These are phyloP conservation scores for Trigoniulus corallinus DNA, from an alignment of 1,140 invertebrate species.

Conservation along the genomic window DNA sequence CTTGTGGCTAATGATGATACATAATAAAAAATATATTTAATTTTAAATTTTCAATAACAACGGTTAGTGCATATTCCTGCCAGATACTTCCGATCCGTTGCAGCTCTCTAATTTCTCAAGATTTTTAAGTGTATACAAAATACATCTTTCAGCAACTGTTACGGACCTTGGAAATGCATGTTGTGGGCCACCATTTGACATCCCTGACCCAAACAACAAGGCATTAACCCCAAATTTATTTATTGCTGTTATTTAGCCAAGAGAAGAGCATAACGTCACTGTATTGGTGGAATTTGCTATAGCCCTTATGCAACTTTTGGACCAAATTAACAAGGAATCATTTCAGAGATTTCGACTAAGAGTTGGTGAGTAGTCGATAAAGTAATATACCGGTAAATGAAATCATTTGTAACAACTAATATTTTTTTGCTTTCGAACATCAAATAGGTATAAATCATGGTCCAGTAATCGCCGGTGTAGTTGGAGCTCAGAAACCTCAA, in stretches of 20 bases:
- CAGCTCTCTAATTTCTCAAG: too few species aligned
- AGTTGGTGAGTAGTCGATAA: conserved; percentile 48
- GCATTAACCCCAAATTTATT: not conserved
- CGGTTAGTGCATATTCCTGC: too few species aligned
- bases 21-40: too few species aligned
- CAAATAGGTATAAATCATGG: conserved; percentile 77
- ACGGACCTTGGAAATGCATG: too few species aligned
- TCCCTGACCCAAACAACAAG: too few species aligned
- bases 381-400: conserved; percentile 5
- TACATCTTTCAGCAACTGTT: too few species aligned
- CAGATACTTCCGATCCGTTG: too few species aligned
- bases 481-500: conserved; percentile 91
- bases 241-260: conserved; percentile 18
- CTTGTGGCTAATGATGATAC: too few species aligned
- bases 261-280: conserved; percentile 70
- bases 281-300: conserved; percentile 87
- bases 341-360: conserved; percentile 87
- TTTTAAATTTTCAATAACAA: too few species aligned
- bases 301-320: conserved; percentile 73
- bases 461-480: conserved; percentile 81
- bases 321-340: conserved; percentile 90
- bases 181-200: not conserved
- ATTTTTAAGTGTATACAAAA: too few species aligned
- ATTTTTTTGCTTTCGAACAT: too few species aligned
- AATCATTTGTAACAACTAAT: conserved; percentile 8